phyloP scores from a whole-genome alignment of 2,888 invertebrate genomes.

The Perizoma flavofasciatum region DNA sequence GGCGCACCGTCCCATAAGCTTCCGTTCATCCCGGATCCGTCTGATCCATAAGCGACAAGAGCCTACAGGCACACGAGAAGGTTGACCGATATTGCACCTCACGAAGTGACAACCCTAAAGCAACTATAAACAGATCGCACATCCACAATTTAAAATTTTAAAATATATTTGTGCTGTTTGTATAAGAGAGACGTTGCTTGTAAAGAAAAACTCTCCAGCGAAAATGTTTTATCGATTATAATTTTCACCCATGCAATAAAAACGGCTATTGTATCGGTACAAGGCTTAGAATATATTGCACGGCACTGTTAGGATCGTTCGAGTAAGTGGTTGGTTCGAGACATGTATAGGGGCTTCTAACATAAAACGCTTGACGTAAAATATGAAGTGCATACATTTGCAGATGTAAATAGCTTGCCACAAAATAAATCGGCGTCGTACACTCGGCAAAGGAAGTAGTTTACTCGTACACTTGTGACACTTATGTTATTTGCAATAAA shows the following conservation, averaged over 20 bases:
- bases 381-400: slow-evolving; percentile 21
- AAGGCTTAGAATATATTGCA: slow-evolving; percentile 40
- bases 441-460: no score
- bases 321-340: slow-evolving; percentile 50
- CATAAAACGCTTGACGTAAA: slow-evolving; percentile 21
- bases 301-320: slow-evolving; percentile 45
- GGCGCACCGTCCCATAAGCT: no score
- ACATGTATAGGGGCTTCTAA: slow-evolving; percentile 46
- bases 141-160: slow-evolving; percentile 18
- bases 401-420: slow-evolving; percentile 1
- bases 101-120: no score
- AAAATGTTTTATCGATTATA: slow-evolving; percentile 59
- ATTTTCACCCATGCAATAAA: slow-evolving; percentile 23
- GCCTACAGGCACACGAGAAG: no score
- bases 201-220: slow-evolving; percentile 49
- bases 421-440: not conserved
- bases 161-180: slow-evolving; percentile 45
- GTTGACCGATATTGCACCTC: no score
- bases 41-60: no score
- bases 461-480: not conserved
- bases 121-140: no score
- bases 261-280: slow-evolving; percentile 5
- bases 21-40: no score
- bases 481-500: no score
- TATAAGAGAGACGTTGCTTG: slow-evolving; percentile 51